These are phyloP conservation scores for Clitarchus hookeri DNA, from an alignment of 2,888 invertebrate species.

Conservation along the genomic window DNA sequence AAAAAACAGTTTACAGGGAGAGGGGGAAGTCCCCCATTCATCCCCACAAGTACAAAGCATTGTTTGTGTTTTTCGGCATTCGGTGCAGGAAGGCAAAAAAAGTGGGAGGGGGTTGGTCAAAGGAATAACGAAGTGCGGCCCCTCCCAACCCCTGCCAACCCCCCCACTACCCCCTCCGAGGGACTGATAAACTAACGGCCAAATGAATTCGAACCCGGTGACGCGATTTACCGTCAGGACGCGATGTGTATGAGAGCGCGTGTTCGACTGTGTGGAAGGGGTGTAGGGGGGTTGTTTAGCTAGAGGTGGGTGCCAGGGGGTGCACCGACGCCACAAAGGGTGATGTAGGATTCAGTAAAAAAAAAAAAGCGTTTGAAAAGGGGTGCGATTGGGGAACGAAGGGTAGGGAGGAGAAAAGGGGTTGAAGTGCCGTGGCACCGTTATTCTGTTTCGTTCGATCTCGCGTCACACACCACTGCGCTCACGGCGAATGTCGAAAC, in stretches of 20 bases:
- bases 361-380: not conserved
- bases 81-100: not conserved
- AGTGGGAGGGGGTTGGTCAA: not conserved
- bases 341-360: not conserved
- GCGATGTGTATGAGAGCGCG: not conserved
- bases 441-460: too few relatives aligned
- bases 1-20: not conserved
- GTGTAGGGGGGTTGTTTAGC: not conserved
- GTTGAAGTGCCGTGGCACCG: too few relatives aligned
- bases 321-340: not conserved
- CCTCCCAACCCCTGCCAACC: not conserved
- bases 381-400: too few relatives aligned
- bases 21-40: not conserved
- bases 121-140: not conserved
- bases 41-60: not conserved
- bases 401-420: not conserved
- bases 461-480: too few relatives aligned
- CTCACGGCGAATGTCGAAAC: too few relatives aligned
- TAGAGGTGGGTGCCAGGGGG: not conserved
- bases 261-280: not conserved
- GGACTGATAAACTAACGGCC: not conserved
- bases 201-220: conserved; percentile 2
- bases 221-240: not conserved
- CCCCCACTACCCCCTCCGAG: too few relatives aligned
- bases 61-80: conserved; percentile 1